A percentile compares a stretch with the other conserved stretches of the same genome.
phyloP scores from a whole-genome alignment of 2,113 vertebrate genomes.

The Scopus umbretta region DNA sequence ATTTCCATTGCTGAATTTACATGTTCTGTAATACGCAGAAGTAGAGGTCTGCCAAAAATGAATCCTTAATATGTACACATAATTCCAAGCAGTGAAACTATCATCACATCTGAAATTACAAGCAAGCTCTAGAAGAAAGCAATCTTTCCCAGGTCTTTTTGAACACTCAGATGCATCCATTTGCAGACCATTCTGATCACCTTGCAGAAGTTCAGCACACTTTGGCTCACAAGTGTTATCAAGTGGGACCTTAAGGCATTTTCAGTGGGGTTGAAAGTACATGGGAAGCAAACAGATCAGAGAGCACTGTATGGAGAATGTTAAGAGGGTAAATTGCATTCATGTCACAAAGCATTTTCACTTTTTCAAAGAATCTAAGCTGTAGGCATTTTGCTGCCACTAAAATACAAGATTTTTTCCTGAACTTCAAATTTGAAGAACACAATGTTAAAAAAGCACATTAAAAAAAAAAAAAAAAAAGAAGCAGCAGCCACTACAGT shows the following conservation, averaged over 20 bases:
- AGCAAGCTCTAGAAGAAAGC: background rate
- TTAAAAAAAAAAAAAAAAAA: background rate
- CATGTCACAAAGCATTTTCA: constrained; percentile 11
- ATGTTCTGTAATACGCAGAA: background rate
- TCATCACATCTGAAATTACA: background rate
- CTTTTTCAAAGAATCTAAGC: background rate
- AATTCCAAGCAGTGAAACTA: background rate
- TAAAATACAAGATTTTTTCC: background rate
- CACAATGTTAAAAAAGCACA: background rate
- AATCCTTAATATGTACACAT: background rate
- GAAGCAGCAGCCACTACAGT: background rate
- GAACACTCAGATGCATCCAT: background rate
- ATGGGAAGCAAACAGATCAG: background rate
- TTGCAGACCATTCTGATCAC: background rate
- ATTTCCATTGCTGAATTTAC: background rate
- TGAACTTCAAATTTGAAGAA: constrained; percentile 2
- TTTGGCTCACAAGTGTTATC: background rate
- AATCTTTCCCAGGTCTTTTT: background rate
- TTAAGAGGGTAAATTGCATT: constrained; percentile 30
- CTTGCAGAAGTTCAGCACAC: background rate
- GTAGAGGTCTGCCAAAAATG: background rate
- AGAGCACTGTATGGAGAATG: background rate
- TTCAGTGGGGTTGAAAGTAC: background rate
- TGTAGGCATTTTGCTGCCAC: constrained; percentile 30
- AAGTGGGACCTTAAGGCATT: background rate